phyloP scores from a whole-genome alignment of 1,140 invertebrate species.

The Drosophila miranda region DNA sequence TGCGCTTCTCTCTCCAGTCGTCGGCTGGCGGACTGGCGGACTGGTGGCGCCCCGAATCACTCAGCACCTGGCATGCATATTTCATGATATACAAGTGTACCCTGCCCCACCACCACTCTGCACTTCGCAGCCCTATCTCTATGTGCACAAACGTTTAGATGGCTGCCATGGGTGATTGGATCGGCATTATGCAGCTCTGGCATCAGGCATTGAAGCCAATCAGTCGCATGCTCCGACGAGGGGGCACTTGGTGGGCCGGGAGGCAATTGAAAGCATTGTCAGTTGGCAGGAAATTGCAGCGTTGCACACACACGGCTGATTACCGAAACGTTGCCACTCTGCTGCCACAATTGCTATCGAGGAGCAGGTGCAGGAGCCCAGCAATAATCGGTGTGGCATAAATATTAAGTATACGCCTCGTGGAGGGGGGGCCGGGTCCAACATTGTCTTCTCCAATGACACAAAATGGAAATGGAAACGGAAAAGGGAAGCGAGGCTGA shows the following conservation, averaged over 20 bases:
- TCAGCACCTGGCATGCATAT: slow-evolving; percentile 36
- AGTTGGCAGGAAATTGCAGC: slow-evolving; percentile 31
- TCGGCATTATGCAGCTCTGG: slow-evolving; percentile 36
- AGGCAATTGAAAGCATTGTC: slow-evolving; percentile 22
- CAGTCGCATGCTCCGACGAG: slow-evolving; percentile 8
- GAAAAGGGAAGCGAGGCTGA: too few species aligned
- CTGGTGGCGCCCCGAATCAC: slow-evolving; percentile 35
- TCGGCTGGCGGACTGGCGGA: too few species aligned
- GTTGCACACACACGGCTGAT: slow-evolving; percentile 18
- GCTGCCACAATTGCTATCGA: slow-evolving; percentile 14
- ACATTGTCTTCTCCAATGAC: slow-evolving; percentile 1
- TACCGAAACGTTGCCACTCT: slow-evolving; percentile 21
- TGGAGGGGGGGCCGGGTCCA: neutral
- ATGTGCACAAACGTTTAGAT: neutral
- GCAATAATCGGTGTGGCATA: slow-evolving; percentile 11
- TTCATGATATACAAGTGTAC: slow-evolving; percentile 24
- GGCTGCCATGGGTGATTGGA: slow-evolving; percentile 31
- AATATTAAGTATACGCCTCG: slow-evolving; percentile 28
- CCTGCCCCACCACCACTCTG: too few species aligned
- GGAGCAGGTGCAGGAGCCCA: neutral
- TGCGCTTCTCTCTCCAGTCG: neutral
- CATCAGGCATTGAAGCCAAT: slow-evolving; percentile 37
- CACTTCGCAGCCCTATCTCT: neutral
- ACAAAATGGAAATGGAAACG: slow-evolving; percentile 11
- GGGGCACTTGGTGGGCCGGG: too few species aligned